Evolutionary conservation across 1,140 invertebrate genomes (phyloP).

Genomic region (Coenobita brevimanus): DNA sequence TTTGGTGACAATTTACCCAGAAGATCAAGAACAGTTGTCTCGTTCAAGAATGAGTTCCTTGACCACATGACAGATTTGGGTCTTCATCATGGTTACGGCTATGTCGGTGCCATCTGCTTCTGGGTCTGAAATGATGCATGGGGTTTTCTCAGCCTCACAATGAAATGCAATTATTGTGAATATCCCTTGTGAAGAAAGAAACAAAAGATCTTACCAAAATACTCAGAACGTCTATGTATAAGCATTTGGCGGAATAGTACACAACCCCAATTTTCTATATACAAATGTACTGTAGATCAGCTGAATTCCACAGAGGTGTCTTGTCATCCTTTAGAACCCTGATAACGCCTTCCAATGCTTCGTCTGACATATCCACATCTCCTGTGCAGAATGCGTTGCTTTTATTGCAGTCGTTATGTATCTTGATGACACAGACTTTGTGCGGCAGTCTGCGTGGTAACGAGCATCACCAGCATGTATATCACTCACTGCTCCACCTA

Average conservation of each 20-base stretch:
- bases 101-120: not conserved
- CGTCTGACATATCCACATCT: constrained; percentile 11
- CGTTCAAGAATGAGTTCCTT: too few species aligned
- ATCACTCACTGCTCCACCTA: constrained; percentile 29
- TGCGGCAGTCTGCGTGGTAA: constrained; percentile 14
- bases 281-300: not conserved
- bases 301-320: constrained; percentile 28
- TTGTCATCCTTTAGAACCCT: constrained; percentile 26
- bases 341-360: too few species aligned
- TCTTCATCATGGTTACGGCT: too few species aligned
- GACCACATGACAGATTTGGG: too few species aligned
- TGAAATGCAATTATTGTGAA: too few species aligned
- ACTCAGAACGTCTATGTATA: constrained; percentile 25
- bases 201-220: constrained; percentile 25
- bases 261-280: constrained; percentile 6
- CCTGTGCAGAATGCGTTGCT: constrained; percentile 22
- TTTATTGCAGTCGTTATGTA: too few species aligned
- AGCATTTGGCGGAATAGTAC: constrained; percentile 21
- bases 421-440: constrained; percentile 5
- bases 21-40: not conserved
- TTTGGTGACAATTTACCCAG: too few species aligned
- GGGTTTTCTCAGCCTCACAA: constrained; percentile 24
- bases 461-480: constrained; percentile 28
- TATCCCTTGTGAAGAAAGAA: constrained; percentile 2
- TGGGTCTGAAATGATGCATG: not conserved